phyloP scores from a whole-genome alignment of 2,113 vertebrate species.

The Geothlypis trichas region DNA sequence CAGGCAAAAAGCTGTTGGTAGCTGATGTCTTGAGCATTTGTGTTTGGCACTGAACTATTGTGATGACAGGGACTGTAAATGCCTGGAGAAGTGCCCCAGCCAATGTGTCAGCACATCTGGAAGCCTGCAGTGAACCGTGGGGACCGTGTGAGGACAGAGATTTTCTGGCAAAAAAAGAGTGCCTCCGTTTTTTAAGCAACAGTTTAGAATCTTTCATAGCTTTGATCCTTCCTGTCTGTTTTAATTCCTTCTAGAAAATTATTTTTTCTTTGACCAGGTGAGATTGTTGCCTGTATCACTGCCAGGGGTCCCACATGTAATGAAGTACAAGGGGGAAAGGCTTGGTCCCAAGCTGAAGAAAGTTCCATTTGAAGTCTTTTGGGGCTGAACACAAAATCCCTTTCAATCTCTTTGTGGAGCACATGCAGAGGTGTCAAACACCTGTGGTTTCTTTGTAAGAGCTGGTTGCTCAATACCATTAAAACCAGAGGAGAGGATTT shows the following conservation, averaged over 20 bases:
- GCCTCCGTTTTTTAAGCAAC: neutral
- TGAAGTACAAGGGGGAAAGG: neutral
- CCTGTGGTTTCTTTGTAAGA: neutral
- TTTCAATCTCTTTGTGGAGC: neutral
- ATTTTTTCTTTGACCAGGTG: neutral
- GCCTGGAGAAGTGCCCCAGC: neutral
- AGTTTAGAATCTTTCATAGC: neutral
- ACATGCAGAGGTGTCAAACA: neutral
- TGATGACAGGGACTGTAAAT: neutral
- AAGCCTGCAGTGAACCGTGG: neutral
- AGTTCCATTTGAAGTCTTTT: neutral
- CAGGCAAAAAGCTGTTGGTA: neutral
- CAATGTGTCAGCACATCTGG: conserved; percentile 41
- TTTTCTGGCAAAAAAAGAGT: neutral
- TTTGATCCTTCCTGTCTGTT: neutral
- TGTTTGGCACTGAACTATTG: neutral
- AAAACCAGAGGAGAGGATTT: neutral
- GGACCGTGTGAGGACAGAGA: rapidly evolving
- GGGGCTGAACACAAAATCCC: neutral
- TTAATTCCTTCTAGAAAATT: neutral
- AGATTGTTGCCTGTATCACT: neutral
- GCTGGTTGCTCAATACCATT: neutral
- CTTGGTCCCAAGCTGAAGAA: neutral
- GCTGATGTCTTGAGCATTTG: neutral
- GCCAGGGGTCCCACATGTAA: neutral